These are phyloP conservation scores for Lagopus muta DNA, from an alignment of 2,113 vertebrate species.

Conservation along the genomic window DNA sequence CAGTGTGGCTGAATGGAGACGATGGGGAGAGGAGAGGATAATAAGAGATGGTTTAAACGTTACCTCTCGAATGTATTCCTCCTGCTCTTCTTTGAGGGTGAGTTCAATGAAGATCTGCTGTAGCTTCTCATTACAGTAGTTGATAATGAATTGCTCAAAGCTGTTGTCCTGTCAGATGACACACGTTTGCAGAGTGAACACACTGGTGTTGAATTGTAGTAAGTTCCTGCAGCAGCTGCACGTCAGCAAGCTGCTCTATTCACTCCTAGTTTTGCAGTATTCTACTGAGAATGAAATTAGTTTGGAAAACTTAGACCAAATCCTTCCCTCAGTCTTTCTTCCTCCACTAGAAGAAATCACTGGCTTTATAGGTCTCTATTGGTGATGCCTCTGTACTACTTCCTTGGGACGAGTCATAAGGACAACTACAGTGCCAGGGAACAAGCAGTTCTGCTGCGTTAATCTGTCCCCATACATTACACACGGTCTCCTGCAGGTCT, in stretches of 20 bases:
- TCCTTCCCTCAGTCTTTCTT: neutral
- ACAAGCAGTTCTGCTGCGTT: neutral
- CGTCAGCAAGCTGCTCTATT: neutral
- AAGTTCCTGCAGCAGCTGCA: conserved; percentile 9
- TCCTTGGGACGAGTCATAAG: neutral
- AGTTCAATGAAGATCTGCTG: conserved; percentile 99
- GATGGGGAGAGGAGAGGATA: rapidly evolving
- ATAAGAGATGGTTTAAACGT: neutral
- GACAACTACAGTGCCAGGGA: neutral
- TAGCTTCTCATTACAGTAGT: conserved; percentile 98
- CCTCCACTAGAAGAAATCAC: neutral
- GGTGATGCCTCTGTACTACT: neutral
- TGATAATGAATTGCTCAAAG: conserved; percentile 99
- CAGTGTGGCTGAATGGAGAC: neutral
- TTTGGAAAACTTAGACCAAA: neutral
- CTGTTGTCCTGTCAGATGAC: conserved; percentile 91
- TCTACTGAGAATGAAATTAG: neutral
- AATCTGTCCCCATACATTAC: neutral
- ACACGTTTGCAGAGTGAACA: neutral
- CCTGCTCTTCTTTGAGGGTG: conserved; percentile 96
- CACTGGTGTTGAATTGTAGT: neutral
- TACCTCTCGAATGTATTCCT: conserved; percentile 96
- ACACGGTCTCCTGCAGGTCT: neutral
- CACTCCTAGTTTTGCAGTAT: neutral
- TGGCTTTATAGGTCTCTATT: neutral